phyloP scores from a whole-genome alignment of 2,113 vertebrate species.

The Canis aureus region DNA sequence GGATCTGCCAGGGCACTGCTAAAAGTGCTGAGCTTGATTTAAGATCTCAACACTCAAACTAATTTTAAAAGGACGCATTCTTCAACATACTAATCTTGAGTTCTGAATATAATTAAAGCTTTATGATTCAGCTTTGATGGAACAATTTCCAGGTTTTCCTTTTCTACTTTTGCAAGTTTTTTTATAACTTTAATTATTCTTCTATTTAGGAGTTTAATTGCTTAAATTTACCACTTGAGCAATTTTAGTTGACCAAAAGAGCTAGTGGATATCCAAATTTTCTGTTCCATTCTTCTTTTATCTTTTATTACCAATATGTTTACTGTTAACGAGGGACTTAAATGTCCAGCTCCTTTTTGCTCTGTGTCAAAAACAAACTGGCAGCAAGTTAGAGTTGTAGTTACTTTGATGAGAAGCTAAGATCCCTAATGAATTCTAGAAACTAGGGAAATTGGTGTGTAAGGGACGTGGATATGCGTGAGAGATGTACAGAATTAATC shows the following conservation, averaged over 20 bases:
- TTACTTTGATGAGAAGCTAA: slow-evolving; percentile 38
- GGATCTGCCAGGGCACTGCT: background rate
- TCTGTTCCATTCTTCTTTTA: slow-evolving; percentile 15
- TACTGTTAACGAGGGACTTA: background rate
- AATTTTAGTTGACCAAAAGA: slow-evolving; percentile 23
- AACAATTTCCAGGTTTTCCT: slow-evolving; percentile 24
- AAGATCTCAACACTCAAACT: slow-evolving; percentile 50
- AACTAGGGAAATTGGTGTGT: background rate
- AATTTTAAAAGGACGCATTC: slow-evolving; percentile 15
- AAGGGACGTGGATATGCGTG: slow-evolving; percentile 69
- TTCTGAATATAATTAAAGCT: background rate
- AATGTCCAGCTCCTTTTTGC: background rate
- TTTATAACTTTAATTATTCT: slow-evolving; percentile 12
- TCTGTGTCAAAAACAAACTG: slow-evolving; percentile 47
- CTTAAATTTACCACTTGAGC: background rate
- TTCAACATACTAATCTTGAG: slow-evolving; percentile 31
- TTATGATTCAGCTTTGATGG: background rate
- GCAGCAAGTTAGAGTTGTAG: background rate
- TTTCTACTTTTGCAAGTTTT: background rate
- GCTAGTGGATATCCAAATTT: background rate
- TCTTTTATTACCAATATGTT: background rate
- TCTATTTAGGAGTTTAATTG: background rate
- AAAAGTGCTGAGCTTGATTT: slow-evolving; percentile 42
- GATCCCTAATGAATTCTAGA: slow-evolving; percentile 38
- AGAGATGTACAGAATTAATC: slow-evolving; percentile 69